Evolutionary conservation across 2,797 vertebrate genomes (phyloP).

Genomic region (Thaleichthys pacificus): DNA sequence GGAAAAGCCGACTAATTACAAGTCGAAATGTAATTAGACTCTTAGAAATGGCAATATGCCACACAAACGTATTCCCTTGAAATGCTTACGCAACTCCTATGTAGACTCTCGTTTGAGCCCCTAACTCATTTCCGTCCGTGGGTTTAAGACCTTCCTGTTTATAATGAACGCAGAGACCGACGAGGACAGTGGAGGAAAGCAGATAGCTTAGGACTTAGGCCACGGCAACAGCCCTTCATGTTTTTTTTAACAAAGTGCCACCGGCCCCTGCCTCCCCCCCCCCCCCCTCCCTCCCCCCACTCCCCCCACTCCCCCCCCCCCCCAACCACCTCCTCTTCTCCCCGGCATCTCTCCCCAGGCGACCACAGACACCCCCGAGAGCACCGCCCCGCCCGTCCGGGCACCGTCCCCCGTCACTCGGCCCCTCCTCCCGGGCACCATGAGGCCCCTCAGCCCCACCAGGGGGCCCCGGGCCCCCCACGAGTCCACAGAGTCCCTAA

Average conservation of each 20-base stretch:
- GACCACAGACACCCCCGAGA: conserved; percentile 72
- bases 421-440: conserved; percentile 87
- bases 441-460: conserved; percentile 77
- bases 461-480: conserved; percentile 59
- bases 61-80: neutral
- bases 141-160: neutral
- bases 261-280: conserved; percentile 60
- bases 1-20: neutral
- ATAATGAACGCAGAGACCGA: neutral
- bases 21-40: neutral
- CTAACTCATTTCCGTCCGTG: neutral
- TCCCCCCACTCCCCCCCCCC: conserved; percentile 75
- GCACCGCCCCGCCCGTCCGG: conserved; percentile 74
- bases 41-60: neutral
- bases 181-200: neutral
- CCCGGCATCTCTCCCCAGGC: conserved; percentile 84
- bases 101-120: neutral
- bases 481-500: conserved; percentile 54
- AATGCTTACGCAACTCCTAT: neutral
- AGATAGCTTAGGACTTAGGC: too few relatives aligned
- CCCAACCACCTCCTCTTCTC: conserved; percentile 69
- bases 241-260: conserved; percentile 57
- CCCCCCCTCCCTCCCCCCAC: conserved; percentile 59
- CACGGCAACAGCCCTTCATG: neutral
- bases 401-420: conserved; percentile 88